phyloP scores from a whole-genome alignment of 2,888 invertebrate genomes.

The Ophioninae sp. region DNA sequence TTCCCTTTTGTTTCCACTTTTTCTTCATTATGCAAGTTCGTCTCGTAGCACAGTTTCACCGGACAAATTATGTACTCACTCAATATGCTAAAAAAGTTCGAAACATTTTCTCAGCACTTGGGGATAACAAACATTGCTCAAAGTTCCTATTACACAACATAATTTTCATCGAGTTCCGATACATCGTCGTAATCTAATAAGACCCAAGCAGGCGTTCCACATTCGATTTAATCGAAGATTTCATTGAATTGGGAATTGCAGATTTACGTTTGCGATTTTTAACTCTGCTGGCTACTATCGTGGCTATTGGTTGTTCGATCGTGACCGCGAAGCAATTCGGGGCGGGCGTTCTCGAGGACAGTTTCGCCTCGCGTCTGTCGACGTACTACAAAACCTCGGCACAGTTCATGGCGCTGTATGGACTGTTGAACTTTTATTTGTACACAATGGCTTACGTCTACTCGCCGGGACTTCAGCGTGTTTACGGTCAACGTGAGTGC shows the following conservation, averaged over 20 bases:
- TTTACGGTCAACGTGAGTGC: slow-evolving; percentile 87
- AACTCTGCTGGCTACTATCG: slow-evolving; percentile 92
- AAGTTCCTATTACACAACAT: background rate
- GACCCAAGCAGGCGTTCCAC: background rate
- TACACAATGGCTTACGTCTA: slow-evolving; percentile 97
- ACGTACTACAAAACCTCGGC: slow-evolving; percentile 95
- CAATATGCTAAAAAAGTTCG: background rate
- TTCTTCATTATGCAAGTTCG: background rate
- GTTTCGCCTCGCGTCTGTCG: slow-evolving; percentile 94
- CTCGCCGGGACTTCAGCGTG: slow-evolving; percentile 90
- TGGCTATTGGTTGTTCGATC: slow-evolving; percentile 87
- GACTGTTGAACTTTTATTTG: slow-evolving; percentile 95
- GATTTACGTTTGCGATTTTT: slow-evolving; percentile 96
- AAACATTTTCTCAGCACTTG: no score
- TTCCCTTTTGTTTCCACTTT: background rate
- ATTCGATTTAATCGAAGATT: slow-evolving; percentile 1
- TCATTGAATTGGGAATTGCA: slow-evolving; percentile 81
- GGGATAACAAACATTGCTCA: no score
- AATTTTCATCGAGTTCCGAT: background rate
- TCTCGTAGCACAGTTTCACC: background rate
- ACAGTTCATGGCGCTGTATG: slow-evolving; percentile 97
- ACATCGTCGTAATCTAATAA: background rate
- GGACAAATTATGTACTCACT: background rate
- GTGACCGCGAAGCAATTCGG: slow-evolving; percentile 93
- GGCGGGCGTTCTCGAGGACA: slow-evolving; percentile 94